Evolutionary conservation across 1,140 invertebrate species (phyloP).

Genomic region (Mizuhopecten yessoensis): DNA sequence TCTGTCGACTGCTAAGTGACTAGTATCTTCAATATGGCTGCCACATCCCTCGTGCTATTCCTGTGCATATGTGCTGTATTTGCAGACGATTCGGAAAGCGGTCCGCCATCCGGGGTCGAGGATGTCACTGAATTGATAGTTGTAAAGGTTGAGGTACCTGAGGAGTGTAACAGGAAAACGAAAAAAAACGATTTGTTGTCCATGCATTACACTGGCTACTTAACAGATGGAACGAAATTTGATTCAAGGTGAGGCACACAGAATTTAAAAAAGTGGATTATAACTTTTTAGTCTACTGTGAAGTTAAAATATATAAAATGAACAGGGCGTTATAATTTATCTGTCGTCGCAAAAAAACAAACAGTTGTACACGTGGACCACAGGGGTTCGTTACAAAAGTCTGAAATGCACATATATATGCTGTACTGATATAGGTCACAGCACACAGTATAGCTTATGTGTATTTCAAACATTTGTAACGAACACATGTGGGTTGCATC

Average conservation of each 20-base stretch:
- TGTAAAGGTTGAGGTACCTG: slow-evolving; percentile 88
- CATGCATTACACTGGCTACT: slow-evolving; percentile 96
- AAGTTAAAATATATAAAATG: no score
- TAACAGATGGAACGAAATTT: slow-evolving; percentile 94
- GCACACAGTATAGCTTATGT: no score
- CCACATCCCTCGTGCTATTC: neutral
- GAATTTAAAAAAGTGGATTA: no score
- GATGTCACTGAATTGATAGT: slow-evolving; percentile 87
- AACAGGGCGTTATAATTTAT: no score
- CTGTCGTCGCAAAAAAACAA: no score
- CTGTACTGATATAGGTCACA: no score
- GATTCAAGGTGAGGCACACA: slow-evolving; percentile 92
- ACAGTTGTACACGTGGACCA: no score
- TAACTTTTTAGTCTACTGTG: no score
- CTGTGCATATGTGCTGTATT: slow-evolving; percentile 26
- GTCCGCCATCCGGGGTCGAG: slow-evolving; percentile 9
- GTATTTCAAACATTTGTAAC: no score
- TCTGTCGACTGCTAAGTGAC: neutral
- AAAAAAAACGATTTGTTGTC: slow-evolving; percentile 94
- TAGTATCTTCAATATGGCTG: neutral
- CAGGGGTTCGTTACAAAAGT: no score
- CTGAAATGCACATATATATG: no score
- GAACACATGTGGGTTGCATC: no score
- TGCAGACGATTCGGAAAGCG: neutral
- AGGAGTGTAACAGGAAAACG: slow-evolving; percentile 91